phyloP scores from a whole-genome alignment of 2,888 invertebrate genomes.

The Catonia carolina region DNA sequence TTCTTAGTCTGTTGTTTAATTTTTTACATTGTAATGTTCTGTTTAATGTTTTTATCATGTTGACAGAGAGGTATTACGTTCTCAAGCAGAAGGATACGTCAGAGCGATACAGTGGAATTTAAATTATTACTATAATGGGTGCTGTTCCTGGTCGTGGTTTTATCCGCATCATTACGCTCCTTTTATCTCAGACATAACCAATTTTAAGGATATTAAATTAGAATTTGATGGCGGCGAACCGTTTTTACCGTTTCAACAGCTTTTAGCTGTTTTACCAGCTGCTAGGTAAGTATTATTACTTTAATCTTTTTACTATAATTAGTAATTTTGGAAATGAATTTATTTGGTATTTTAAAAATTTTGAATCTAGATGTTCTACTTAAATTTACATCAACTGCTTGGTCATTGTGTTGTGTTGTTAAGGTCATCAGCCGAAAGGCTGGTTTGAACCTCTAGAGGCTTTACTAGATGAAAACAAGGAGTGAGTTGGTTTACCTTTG shows the following conservation, averaged over 20 bases:
- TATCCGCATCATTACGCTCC: constrained; percentile 98
- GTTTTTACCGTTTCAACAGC: constrained; percentile 84
- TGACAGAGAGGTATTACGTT: constrained; percentile 64
- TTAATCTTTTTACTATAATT: neutral
- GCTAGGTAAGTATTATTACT: constrained; percentile 47
- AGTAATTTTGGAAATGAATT: neutral
- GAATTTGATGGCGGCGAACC: constrained; percentile 78
- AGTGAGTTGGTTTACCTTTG: too few relatives aligned
- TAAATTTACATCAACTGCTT: too few relatives aligned
- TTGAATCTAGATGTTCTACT: neutral
- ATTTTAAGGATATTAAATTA: constrained; percentile 69
- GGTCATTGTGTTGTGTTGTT: too few relatives aligned
- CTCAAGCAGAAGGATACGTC: constrained; percentile 84
- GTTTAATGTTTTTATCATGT: constrained; percentile 27
- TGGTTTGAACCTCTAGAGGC: too few relatives aligned
- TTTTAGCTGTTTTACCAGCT: constrained; percentile 80
- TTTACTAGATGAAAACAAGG: too few relatives aligned
- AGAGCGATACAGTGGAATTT: constrained; percentile 95
- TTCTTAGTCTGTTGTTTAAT: neutral
- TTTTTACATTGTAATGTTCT: constrained; percentile 2
- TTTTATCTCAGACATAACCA: constrained; percentile 85
- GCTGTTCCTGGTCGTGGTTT: constrained; percentile 97
- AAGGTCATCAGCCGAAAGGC: too few relatives aligned
- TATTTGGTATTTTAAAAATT: neutral
- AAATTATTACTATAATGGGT: constrained; percentile 93